Evolutionary conservation across 37 sponge, comb jelly and placozoan genomes (phyloP).

Genomic region (Halisarca cf. caerulea): DNA sequence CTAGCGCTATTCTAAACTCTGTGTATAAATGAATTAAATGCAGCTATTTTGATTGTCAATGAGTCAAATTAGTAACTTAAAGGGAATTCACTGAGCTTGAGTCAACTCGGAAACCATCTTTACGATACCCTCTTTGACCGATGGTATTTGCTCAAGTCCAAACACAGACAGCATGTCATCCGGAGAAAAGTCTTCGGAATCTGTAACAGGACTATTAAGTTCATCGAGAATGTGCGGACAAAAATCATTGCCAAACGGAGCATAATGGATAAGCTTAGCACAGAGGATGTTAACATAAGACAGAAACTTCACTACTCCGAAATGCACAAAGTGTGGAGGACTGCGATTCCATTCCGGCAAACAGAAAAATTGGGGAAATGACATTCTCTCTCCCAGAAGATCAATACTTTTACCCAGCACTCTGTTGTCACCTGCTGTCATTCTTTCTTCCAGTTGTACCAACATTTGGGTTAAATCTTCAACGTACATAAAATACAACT

Average conservation of each 20-base stretch:
- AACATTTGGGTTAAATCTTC: slow-evolving; percentile 43
- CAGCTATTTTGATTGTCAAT: no score
- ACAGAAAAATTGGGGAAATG: slow-evolving; percentile 36
- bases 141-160: no score
- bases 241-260: slow-evolving; percentile 65
- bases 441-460: slow-evolving; percentile 44
- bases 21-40: no score
- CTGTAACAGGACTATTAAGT: background rate
- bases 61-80: no score
- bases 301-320: slow-evolving; percentile 12
- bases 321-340: background rate
- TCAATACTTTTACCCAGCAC: slow-evolving; percentile 31
- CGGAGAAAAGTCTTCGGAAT: no score
- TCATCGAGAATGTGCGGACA: slow-evolving; percentile 22
- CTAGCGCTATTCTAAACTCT: no score
- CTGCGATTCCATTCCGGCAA: slow-evolving; percentile 46
- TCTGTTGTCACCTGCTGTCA: background rate
- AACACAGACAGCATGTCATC: no score
- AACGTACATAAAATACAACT: slow-evolving; percentile 35
- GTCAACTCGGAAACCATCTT: background rate
- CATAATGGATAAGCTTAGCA: slow-evolving; percentile 38
- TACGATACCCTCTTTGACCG: no score
- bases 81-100: no score
- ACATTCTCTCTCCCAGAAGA: slow-evolving; percentile 52
- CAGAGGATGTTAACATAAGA: slow-evolving; percentile 39